Evolutionary conservation across 2,797 vertebrate species (phyloP).

Genomic region (Chiloscyllium punctatum): DNA sequence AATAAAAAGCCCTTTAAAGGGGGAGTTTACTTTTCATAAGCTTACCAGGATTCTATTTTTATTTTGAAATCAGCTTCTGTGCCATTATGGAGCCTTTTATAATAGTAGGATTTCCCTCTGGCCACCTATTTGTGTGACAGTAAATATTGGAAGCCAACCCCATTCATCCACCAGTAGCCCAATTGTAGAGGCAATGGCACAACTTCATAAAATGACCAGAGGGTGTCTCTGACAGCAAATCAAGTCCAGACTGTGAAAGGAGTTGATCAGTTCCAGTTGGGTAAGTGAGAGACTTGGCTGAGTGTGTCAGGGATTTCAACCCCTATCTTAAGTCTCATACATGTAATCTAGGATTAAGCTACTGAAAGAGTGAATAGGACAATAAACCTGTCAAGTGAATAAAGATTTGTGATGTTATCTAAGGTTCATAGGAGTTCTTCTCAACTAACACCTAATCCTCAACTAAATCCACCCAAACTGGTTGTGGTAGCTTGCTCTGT

Average conservation of each 20-base stretch:
- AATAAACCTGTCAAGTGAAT: neutral
- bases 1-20: neutral
- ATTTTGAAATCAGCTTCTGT: neutral
- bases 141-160: neutral
- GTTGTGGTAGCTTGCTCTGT: neutral
- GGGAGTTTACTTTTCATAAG: neutral
- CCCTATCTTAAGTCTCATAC: neutral
- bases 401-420: neutral
- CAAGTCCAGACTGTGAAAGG: no score
- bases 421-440: neutral
- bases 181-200: neutral
- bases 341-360: neutral
- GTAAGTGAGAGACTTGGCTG: neutral
- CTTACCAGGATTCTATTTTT: neutral
- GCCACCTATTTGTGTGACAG: neutral
- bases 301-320: neutral
- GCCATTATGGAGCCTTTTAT: neutral
- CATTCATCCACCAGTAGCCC: neutral
- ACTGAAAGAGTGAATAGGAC: neutral
- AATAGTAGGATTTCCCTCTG: neutral
- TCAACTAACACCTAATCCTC: neutral
- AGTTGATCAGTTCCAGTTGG: neutral
- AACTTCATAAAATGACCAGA: neutral
- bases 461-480: neutral
- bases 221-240: neutral